phyloP scores from a whole-genome alignment of 2,888 invertebrate genomes.

The Dicyrtomina minuta region DNA sequence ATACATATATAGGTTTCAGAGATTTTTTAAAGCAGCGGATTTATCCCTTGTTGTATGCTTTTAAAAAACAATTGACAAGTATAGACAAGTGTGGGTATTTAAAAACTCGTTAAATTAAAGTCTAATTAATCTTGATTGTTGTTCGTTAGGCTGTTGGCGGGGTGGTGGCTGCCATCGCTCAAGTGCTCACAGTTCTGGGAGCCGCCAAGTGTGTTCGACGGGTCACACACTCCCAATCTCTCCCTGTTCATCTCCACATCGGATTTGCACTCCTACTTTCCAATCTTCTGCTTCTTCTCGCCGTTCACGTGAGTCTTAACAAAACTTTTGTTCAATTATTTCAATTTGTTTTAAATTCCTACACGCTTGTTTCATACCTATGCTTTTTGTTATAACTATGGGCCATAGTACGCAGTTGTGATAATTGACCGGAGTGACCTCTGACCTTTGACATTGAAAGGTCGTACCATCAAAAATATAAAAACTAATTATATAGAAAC shows the following conservation, averaged over 20 bases:
- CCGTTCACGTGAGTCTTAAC: constrained; percentile 52
- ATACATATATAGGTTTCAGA: too few species aligned
- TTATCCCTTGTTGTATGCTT: too few species aligned
- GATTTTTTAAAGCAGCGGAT: too few species aligned
- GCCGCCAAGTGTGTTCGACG: constrained; percentile 52
- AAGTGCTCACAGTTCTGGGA: constrained; percentile 52
- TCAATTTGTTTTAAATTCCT: too few species aligned
- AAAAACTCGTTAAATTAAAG: too few species aligned
- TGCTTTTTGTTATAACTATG: not conserved
- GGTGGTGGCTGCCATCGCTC: constrained; percentile 51
- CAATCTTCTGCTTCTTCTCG: constrained; percentile 51
- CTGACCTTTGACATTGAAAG: too few species aligned
- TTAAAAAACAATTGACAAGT: too few species aligned
- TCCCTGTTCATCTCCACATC: constrained; percentile 52
- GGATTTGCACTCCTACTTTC: constrained; percentile 53
- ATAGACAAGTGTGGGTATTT: too few species aligned
- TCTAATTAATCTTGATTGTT: too few species aligned
- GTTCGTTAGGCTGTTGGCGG: constrained; percentile 51
- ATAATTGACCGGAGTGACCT: too few species aligned
- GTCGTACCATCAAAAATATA: too few species aligned
- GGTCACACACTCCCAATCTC: constrained; percentile 37
- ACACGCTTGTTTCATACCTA: not conserved
- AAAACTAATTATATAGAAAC: too few species aligned
- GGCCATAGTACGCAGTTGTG: not conserved
- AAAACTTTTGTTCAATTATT: not conserved